Conservation (phyloP, 1,140 invertebrate genomes). For the Acyrthosiphon pisum region DNA sequence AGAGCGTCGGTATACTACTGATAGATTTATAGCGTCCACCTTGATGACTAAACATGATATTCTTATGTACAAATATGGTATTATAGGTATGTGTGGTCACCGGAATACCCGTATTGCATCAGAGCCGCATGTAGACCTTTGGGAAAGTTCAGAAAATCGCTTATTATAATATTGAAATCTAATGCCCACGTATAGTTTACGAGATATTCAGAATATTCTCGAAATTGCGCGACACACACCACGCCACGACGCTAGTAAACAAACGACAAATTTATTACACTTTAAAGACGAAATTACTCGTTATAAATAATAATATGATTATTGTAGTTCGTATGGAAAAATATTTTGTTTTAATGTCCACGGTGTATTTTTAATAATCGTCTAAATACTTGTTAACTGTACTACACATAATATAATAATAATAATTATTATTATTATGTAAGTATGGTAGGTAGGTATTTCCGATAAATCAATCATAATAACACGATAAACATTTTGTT, state of each 20-base stretch:
- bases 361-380: background rate
- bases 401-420: background rate
- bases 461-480: background rate
- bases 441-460: background rate
- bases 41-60: background rate
- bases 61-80: background rate
- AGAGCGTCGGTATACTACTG: background rate
- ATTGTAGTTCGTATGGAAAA: background rate
- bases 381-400: background rate
- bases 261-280: background rate
- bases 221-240: background rate
- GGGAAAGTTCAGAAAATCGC: background rate
- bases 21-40: background rate
- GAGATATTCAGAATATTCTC: background rate
- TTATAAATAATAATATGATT: background rate
- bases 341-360: background rate
- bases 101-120: background rate
- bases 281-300: background rate
- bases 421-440: background rate
- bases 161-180: background rate
- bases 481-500: background rate
- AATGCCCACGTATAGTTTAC: background rate
- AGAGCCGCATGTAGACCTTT: background rate
- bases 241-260: background rate
- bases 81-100: background rate